A percentile compares a stretch with the other conserved stretches of the same genome.
Conservation (phyloP, 2,113 vertebrate species). For the Mellivora capensis region DNA sequence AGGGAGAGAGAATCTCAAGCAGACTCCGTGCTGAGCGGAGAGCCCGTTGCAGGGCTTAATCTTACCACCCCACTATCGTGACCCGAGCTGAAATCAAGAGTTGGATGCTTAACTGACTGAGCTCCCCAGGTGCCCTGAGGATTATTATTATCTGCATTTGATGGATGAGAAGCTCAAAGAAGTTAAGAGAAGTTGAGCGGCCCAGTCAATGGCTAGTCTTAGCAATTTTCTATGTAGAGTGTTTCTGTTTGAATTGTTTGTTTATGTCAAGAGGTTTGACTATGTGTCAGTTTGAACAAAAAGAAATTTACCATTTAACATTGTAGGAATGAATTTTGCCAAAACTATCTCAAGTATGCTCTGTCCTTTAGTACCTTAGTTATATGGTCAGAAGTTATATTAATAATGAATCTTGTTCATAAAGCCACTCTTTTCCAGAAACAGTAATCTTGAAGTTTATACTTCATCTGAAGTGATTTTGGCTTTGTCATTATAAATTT, state of each 20-base stretch:
- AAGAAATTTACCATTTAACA: constrained; percentile 8
- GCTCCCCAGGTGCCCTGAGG: not conserved
- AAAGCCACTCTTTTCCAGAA: constrained; percentile 2
- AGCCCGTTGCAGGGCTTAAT: not conserved
- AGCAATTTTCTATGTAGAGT: not conserved
- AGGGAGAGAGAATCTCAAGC: not conserved
- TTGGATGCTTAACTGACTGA: not conserved
- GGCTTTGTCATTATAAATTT: not conserved
- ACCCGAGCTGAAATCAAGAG: not conserved
- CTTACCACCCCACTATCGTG: not conserved
- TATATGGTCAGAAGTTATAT: not conserved
- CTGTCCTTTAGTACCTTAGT: not conserved
- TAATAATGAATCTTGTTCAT: constrained; percentile 1
- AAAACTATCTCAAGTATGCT: not conserved
- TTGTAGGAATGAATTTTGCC: not conserved
- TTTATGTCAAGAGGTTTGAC: constrained; percentile 18
- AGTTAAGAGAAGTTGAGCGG: not conserved
- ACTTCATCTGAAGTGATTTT: constrained; percentile 34
- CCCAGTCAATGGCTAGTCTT: not conserved
- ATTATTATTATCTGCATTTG: not conserved
- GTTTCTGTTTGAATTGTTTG: not conserved
- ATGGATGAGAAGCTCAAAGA: not conserved
- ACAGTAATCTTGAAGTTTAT: constrained; percentile 9
- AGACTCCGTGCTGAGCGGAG: not conserved
- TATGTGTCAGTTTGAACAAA: constrained; percentile 3